Conservation (phyloP, 2,888 invertebrate genomes). For the Orthonevra nobilis region DNA sequence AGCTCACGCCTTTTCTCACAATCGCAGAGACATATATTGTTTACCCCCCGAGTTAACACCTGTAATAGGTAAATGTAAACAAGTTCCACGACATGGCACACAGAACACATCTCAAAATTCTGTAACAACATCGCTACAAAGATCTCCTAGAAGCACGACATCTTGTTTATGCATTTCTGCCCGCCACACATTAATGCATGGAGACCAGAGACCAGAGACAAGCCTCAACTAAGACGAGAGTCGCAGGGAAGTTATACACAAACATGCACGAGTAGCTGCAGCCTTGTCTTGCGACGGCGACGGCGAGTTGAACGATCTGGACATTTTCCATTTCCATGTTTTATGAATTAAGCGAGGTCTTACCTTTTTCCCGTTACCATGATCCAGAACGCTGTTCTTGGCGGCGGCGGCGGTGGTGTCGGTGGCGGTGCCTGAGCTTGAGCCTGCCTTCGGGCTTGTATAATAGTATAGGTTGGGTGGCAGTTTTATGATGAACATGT, state of each 20-base stretch:
- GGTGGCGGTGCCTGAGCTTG: slow-evolving; percentile 79
- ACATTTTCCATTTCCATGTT: slow-evolving; percentile 40
- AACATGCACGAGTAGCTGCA: not conserved
- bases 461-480: slow-evolving; percentile 93
- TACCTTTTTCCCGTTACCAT: slow-evolving; percentile 80
- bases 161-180: slow-evolving; percentile 34
- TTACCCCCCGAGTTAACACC: no score
- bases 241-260: no score
- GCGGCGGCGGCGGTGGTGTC: slow-evolving; percentile 79
- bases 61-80: slow-evolving; percentile 15
- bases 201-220: slow-evolving; percentile 5
- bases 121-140: slow-evolving; percentile 8
- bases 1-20: no score
- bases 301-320: slow-evolving; percentile 48
- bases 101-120: slow-evolving; percentile 36
- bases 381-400: slow-evolving; percentile 73
- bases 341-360: slow-evolving; percentile 71
- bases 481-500: slow-evolving; percentile 92
- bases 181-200: slow-evolving; percentile 15
- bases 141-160: slow-evolving; percentile 37
- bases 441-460: slow-evolving; percentile 84
- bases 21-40: no score
- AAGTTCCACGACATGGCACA: slow-evolving; percentile 28
- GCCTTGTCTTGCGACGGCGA: slow-evolving; percentile 17
- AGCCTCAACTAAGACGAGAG: no score